These are phyloP conservation scores for Agonopterix subpropinquella DNA, from an alignment of 2,888 invertebrate genomes.

Conservation along the genomic window DNA sequence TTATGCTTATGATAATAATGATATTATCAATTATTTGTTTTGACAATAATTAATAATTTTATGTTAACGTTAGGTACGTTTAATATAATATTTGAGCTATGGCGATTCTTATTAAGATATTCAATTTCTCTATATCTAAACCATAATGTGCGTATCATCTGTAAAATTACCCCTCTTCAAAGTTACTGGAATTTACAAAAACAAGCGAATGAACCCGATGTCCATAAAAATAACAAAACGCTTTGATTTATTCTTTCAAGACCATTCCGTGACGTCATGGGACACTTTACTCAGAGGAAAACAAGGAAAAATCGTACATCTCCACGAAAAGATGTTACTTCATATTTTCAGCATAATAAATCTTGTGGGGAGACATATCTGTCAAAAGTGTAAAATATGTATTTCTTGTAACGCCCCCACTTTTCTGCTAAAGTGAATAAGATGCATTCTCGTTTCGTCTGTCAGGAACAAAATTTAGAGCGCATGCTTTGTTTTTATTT, in stretches of 20 bases:
- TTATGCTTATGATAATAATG: too few species aligned
- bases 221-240: neutral
- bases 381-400: slow-evolving; percentile 73
- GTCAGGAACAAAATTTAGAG: slow-evolving; percentile 9
- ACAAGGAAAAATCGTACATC: slow-evolving; percentile 49
- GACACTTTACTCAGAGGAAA: slow-evolving; percentile 48
- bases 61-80: too few species aligned
- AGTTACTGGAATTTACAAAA: too few species aligned
- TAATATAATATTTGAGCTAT: too few species aligned
- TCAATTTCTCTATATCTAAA: too few species aligned
- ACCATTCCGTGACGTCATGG: slow-evolving; percentile 39
- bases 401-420: slow-evolving; percentile 54
- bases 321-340: slow-evolving; percentile 49
- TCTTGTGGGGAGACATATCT: slow-evolving; percentile 64
- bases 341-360: slow-evolving; percentile 63
- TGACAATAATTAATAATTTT: too few species aligned
- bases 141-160: too few species aligned
- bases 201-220: too few species aligned
- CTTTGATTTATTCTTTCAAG: slow-evolving; percentile 47
- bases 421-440: slow-evolving; percentile 36
- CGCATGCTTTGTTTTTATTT: neutral
- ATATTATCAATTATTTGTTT: too few species aligned
- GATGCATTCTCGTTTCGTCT: slow-evolving; percentile 29
- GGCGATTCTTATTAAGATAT: too few species aligned
- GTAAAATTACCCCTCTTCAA: too few species aligned